Evolutionary conservation across 2,797 vertebrate species (phyloP).

Genomic region (Sebastiscus albofasciatus): DNA sequence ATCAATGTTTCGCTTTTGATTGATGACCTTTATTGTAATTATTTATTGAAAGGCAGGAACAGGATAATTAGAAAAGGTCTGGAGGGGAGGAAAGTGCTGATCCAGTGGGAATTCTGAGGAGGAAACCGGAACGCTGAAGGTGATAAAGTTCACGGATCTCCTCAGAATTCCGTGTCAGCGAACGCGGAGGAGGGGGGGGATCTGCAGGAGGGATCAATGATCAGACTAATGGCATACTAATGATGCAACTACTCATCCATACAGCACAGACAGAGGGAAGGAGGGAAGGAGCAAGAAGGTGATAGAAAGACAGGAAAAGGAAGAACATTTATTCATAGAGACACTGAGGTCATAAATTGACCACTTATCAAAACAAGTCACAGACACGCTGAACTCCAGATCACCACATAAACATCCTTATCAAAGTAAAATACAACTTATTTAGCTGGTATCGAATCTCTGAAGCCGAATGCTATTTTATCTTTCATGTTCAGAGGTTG

Average conservation of each 20-base stretch:
- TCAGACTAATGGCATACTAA: conserved; percentile 83
- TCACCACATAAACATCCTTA: not conserved
- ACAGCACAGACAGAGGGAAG: conserved; percentile 8
- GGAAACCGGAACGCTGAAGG: conserved; percentile 76
- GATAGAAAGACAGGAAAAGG: not conserved
- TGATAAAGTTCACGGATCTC: conserved; percentile 82
- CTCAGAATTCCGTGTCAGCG: conserved; percentile 79
- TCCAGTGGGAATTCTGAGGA: conserved; percentile 78
- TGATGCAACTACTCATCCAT: conserved; percentile 73
- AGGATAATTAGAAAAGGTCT: conserved; percentile 85
- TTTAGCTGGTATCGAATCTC: conserved; percentile 2
- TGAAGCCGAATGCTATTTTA: not conserved
- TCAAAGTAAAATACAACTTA: conserved; percentile 16
- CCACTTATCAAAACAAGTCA: conserved; percentile 42
- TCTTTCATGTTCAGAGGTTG: not conserved
- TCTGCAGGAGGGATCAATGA: conserved; percentile 76
- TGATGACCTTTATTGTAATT: conserved; percentile 87
- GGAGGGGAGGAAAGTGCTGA: conserved; percentile 78
- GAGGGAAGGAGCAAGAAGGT: not conserved
- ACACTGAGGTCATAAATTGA: conserved; percentile 33
- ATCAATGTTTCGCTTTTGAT: conserved; percentile 85
- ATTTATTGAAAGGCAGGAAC: conserved; percentile 86
- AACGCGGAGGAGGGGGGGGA: conserved; percentile 31
- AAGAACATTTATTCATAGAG: not conserved
- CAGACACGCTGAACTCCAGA: not conserved